Conservation (phyloP, 2,113 vertebrate species). For the Colinus virginianus region DNA sequence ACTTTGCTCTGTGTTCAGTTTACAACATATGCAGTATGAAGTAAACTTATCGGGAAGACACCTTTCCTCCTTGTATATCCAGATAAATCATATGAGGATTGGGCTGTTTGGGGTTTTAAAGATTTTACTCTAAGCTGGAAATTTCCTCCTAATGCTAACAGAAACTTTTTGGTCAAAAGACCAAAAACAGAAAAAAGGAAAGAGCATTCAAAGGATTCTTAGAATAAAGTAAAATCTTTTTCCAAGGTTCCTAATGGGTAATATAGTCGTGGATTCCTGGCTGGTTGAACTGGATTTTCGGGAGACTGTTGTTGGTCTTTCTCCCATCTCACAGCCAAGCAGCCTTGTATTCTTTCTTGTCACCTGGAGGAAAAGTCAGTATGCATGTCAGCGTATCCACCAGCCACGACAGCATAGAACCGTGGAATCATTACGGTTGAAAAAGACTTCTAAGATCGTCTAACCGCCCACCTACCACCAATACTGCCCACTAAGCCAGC, state of each 20-base stretch:
- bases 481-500: too few relatives aligned
- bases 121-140: background rate
- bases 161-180: background rate
- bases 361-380: background rate
- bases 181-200: background rate
- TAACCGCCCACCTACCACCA: too few relatives aligned
- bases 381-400: background rate
- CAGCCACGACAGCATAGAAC: background rate
- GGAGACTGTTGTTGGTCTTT: background rate
- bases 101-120: background rate
- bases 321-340: background rate
- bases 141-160: background rate
- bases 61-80: background rate
- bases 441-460: too few relatives aligned
- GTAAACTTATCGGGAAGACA: background rate
- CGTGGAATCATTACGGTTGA: too few relatives aligned
- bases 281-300: rapidly evolving
- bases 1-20: background rate
- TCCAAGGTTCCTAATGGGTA: background rate
- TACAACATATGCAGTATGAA: background rate
- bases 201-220: background rate
- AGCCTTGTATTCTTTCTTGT: background rate
- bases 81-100: background rate
- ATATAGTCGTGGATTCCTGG: background rate
- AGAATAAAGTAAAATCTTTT: background rate